Evolutionary conservation across 2,113 vertebrate species (phyloP).

Genomic region (Martes martes): DNA sequence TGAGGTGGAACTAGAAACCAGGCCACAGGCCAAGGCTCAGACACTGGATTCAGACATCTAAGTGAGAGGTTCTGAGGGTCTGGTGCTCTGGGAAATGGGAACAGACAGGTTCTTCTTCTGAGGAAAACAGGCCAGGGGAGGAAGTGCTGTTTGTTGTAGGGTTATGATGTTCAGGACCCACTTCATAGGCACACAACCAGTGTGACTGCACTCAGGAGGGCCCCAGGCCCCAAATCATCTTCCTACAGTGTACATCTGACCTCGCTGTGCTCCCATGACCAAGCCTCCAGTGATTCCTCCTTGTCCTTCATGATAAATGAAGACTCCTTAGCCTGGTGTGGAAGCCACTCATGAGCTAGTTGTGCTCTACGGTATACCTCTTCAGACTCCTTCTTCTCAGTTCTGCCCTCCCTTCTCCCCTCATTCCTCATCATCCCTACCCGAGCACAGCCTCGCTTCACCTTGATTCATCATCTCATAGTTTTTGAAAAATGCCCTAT

Average conservation of each 20-base stretch:
- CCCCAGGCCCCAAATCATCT: background rate
- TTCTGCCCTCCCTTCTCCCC: rapidly evolving
- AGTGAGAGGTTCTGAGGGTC: background rate
- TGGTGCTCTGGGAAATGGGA: background rate
- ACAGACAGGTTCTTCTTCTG: background rate
- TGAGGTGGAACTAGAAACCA: background rate
- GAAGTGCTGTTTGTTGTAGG: background rate
- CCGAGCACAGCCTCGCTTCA: background rate
- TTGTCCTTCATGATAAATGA: background rate
- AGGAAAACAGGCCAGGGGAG: background rate
- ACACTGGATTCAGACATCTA: background rate
- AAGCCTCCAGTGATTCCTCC: background rate
- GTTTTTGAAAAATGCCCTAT: background rate
- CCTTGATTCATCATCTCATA: background rate
- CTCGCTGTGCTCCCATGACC: background rate
- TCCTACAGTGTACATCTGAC: background rate
- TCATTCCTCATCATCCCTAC: background rate
- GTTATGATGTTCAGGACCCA: background rate
- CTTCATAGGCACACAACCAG: rapidly evolving
- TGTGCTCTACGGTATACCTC: background rate
- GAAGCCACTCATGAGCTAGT: background rate
- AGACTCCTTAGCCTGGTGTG: background rate
- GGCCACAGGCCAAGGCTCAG: background rate
- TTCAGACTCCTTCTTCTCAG: background rate
- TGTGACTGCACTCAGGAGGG: background rate